phyloP scores from a whole-genome alignment of 2,888 invertebrate genomes.

The Oithona nana region DNA sequence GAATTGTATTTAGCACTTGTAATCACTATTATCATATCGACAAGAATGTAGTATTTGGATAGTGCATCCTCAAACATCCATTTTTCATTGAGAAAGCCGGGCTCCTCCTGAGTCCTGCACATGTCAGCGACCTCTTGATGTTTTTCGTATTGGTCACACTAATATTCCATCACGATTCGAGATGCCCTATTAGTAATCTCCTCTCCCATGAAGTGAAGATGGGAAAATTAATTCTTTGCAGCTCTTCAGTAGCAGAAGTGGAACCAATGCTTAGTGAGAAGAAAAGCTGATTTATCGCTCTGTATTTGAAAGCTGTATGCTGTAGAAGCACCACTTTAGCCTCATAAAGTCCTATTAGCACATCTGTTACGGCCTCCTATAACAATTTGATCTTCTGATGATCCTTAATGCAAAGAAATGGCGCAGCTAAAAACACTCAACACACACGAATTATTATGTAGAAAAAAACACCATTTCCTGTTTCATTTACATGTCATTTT shows the following conservation, averaged over 20 bases:
- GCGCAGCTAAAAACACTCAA: not conserved
- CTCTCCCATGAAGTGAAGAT: not conserved
- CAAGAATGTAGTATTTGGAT: too few relatives aligned
- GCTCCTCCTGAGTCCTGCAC: not conserved
- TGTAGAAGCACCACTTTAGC: not conserved
- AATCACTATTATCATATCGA: too few relatives aligned
- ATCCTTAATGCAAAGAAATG: too few relatives aligned
- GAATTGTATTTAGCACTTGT: too few relatives aligned
- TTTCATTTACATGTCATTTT: constrained; percentile 1
- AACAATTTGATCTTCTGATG: not conserved
- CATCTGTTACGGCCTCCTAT: not conserved
- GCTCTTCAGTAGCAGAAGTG: not conserved
- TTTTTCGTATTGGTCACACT: not conserved
- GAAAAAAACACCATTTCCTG: not conserved
- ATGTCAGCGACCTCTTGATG: not conserved
- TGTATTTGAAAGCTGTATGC: not conserved
- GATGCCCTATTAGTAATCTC: not conserved
- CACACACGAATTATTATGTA: not conserved
- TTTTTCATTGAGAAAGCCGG: not conserved
- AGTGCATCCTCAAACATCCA: too few relatives aligned
- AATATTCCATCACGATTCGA: not conserved
- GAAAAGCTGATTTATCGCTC: not conserved
- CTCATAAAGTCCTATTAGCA: not conserved
- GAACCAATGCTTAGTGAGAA: not conserved
- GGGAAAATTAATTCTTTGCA: not conserved